Percentiles rank a stretch among this genome's conserved stretches.
Evolutionary conservation across 1,140 invertebrate genomes (phyloP).

Genomic region (Araneus ventricosus): DNA sequence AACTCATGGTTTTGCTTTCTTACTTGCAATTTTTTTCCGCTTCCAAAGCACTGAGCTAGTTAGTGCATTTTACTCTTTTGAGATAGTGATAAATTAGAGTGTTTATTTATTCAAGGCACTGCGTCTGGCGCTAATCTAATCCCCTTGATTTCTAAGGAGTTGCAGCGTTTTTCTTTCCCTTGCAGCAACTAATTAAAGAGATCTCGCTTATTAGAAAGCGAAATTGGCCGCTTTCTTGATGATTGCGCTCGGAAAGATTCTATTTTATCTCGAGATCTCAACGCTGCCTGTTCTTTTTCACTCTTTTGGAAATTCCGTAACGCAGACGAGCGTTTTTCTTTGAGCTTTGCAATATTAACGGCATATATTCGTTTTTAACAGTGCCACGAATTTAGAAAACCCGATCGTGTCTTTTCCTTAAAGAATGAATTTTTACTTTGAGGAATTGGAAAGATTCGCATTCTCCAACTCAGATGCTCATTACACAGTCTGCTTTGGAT

Average conservation of each 20-base stretch:
- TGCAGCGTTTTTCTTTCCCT: not conserved
- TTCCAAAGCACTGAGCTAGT: constrained; percentile 20
- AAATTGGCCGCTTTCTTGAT: constrained; percentile 13
- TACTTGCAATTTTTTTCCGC: not conserved
- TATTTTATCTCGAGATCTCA: constrained; percentile 17
- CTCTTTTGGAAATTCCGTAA: not conserved
- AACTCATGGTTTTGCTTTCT: constrained; percentile 35
- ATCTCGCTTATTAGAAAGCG: constrained; percentile 31
- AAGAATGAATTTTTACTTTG: too few relatives aligned
- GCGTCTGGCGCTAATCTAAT: constrained; percentile 54
- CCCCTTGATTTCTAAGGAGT: constrained; percentile 48
- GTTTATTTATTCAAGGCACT: constrained; percentile 61
- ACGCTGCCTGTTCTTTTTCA: not conserved
- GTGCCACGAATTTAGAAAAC: not conserved
- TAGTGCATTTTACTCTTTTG: constrained; percentile 39
- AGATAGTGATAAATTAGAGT: constrained; percentile 38
- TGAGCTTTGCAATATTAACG: not conserved
- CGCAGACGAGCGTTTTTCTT: not conserved
- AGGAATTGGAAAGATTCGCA: too few relatives aligned
- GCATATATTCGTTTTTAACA: not conserved
- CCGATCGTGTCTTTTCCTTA: not conserved
- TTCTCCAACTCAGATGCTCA: too few relatives aligned
- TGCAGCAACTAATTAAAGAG: constrained; percentile 33
- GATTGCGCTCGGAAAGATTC: not conserved
- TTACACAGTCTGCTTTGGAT: too few relatives aligned